Conservation (phyloP, 2,113 vertebrate species). For the Psilopogon haemacephalus region DNA sequence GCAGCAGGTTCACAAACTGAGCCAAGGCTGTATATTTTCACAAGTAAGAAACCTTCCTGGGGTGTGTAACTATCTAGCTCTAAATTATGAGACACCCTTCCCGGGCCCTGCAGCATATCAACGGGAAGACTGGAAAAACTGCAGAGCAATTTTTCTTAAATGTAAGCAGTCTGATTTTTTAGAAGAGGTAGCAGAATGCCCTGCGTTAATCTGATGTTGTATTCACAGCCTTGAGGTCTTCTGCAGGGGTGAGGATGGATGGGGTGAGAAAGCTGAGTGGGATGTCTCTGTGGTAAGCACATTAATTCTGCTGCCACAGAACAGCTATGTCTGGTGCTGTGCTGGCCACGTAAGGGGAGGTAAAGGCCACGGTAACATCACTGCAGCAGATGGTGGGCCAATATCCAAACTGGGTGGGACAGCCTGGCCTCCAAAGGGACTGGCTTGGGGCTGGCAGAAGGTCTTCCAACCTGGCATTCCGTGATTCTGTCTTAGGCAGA, state of each 20-base stretch:
- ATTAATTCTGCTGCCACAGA: neutral
- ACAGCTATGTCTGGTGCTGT: neutral
- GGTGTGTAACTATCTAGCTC: neutral
- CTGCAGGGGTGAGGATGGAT: neutral
- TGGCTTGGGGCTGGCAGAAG: neutral
- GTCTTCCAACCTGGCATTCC: no score
- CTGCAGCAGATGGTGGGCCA: neutral
- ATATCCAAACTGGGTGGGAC: accelerated
- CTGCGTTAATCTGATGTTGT: neutral
- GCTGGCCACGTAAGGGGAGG: neutral
- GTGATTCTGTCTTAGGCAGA: neutral
- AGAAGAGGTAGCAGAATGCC: neutral
- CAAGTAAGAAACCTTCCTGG: neutral
- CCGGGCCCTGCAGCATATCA: neutral
- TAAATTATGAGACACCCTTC: neutral
- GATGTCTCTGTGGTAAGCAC: neutral
- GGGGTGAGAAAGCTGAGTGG: neutral
- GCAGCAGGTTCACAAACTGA: neutral
- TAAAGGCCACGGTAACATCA: accelerated
- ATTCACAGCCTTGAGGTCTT: neutral
- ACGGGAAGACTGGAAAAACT: neutral
- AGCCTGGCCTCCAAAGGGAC: neutral
- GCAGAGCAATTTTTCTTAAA: neutral
- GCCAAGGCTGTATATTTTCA: neutral
- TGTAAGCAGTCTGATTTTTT: neutral